A percentile compares a stretch with the other conserved stretches of the same genome.
Conservation (phyloP, 2,888 invertebrate species). For the Gibbula magus region DNA sequence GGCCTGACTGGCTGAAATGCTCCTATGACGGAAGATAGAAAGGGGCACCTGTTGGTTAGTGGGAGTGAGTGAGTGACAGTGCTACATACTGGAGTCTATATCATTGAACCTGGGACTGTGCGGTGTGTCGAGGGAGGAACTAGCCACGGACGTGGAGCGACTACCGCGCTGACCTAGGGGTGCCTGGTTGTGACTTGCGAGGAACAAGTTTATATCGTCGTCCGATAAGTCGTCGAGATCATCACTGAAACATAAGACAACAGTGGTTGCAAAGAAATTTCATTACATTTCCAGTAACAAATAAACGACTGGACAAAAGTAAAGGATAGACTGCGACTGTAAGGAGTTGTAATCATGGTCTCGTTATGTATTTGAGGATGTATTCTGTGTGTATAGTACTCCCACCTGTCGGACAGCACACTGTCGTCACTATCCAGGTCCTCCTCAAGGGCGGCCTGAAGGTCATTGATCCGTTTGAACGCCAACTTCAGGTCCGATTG, state of each 20-base stretch:
- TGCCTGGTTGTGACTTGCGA: slow-evolving; percentile 49
- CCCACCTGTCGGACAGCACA: slow-evolving; percentile 58
- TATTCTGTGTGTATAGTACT: background rate
- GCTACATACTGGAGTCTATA: slow-evolving; percentile 20
- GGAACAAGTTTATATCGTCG: slow-evolving; percentile 77
- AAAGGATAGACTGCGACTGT: too few species aligned
- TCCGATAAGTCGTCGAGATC: slow-evolving; percentile 80
- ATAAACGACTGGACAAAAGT: too few species aligned
- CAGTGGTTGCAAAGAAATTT: too few species aligned
- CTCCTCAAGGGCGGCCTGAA: slow-evolving; percentile 93
- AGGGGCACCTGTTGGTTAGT: too few species aligned
- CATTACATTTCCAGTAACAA: background rate
- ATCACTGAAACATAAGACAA: background rate
- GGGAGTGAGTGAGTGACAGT: background rate
- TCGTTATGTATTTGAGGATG: too few species aligned
- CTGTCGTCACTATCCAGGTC: slow-evolving; percentile 70
- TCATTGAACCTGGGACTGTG: slow-evolving; percentile 15
- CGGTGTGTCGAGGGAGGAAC: background rate
- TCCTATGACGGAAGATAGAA: too few species aligned
- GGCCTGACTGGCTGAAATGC: too few species aligned
- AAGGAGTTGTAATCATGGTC: too few species aligned
- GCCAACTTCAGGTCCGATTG: slow-evolving; percentile 87
- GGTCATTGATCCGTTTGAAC: slow-evolving; percentile 90
- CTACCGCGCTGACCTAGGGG: slow-evolving; percentile 41
- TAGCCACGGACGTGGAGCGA: slow-evolving; percentile 6